Evolutionary conservation across 2,888 invertebrate species (phyloP), one percentile per base, ranked within the genome.

Genomic region (Pomacea canaliculata): DNA sequence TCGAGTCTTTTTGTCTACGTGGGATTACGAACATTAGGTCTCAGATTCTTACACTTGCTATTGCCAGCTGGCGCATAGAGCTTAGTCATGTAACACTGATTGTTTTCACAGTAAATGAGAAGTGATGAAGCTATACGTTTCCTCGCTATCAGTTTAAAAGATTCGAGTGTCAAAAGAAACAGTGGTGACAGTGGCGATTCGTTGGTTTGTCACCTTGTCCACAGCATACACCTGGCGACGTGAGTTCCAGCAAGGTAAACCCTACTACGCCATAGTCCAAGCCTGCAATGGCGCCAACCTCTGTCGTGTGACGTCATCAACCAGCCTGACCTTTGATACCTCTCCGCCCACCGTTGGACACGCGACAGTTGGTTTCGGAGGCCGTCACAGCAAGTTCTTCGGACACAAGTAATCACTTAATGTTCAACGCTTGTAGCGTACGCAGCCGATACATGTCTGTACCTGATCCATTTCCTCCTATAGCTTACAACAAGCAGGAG

Each of bases 201-300:
- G 37, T 37, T 37, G 37, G 37, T 37, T 37, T 37, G 37, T 37
- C 37, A 37, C 37, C 51, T 56, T 56, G 51, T 56, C 51, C 10
- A 56, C 51, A 81, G 85, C 73, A 23, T 73, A 77, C 23, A 68
- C 69, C 10, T 85, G 84, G 84, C 79, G 73, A 12, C 73, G 76
- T 4, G 27, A 70, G 0, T 81, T 83, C 59, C 74, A 63, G 9
- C 78, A 81, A 13, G 85, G 85, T 1, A 69, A 75, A 16, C 78
- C 68, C 27, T 83, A 83, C 27, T 84, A 79, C 67, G 76, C 72
- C 12, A 82, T 78, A 9, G 81, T 83, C 10, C 78, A 83, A 69
- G 82, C 81, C 18, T 85, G 85, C 79, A 85, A 85, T 70, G 69
- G 69, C 59, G 85, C 83, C 13, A 78, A 69, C 8, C 70, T 83